Evolutionary conservation across 1,140 invertebrate species (phyloP), one percentile per base, ranked within the genome.

Genomic region (Schmidtea mediterranea): DNA sequence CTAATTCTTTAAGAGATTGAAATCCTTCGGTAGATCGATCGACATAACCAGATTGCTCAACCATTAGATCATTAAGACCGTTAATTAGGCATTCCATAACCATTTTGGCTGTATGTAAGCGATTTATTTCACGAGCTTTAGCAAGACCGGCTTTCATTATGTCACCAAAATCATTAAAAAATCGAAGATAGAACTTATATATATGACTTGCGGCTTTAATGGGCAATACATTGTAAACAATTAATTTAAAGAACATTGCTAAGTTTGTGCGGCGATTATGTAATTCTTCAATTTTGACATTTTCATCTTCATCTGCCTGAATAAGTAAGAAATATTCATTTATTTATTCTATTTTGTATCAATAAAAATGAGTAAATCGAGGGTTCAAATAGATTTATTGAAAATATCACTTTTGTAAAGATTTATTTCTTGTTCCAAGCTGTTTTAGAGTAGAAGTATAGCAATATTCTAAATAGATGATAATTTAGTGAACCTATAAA

Each of bases 151-250:
- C 77, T 69, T 97, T 97, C 47, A 98, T 92, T 48, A 98, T 98
- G 63, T 97, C 90, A n/a, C 90, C 90, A 70, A 92, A 97, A 63
- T 95, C 84, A 63, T 89, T 89, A 62, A 90, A 94, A 62, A 82
- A 90, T 75, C 82, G 62, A 52, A 56, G 82, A 63, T 95, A 94
- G 65, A 94, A 80, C 63, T 90, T 86, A 62, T 95, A 89, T 49
- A 97, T 80, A 63, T 87, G 82, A 1, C 82, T 78, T 15, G 82
- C 84, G 54, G 78, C 75, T 58, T 78, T 78, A 1, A 86, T 84
- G 2, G 80, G 81, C 57, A 94, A 75, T 52, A 94, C 79, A 62
- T 94, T 92, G 67, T 95, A 94, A 37, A 95, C 82, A 55, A 95
- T 80, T 18, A 98, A 70, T 68, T 97, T 98, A 67, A 84, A 92